Evolutionary conservation across 2,888 invertebrate species (phyloP), one percentile per base, ranked within the genome.

Genomic region (Euproctis similis): DNA sequence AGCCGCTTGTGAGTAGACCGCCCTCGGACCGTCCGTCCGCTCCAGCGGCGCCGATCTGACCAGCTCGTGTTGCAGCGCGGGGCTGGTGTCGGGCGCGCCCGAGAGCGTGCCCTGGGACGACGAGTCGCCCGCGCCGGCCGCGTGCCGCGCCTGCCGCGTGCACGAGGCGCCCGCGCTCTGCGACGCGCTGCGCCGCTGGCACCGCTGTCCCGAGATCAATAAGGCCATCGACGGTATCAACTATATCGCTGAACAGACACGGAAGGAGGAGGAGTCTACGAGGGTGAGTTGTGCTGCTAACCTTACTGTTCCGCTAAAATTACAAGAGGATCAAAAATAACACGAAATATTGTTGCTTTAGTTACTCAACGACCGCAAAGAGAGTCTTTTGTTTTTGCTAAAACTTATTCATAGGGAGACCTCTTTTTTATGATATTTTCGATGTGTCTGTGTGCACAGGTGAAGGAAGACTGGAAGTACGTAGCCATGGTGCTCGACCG

Each of bases 391-490:
- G n/a, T n/a, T n/a, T n/a, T n/a, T n/a, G n/a, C n/a, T n/a, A n/a
- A n/a, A n/a, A n/a, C n/a, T n/a, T n/a, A n/a, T n/a, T n/a, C n/a
- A n/a, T n/a, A n/a, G n/a, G n/a, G n/a, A n/a, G n/a, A n/a, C n/a
- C n/a, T n/a, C n/a, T n/a, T n/a, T n/a, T n/a, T n/a, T n/a, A n/a
- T n/a, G n/a, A n/a, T n/a, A n/a, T n/a, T n/a, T n/a, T n/a, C n/a
- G n/a, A n/a, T n/a, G n/a, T n/a, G n/a, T n/a, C n/a, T n/a, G n/a
- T n/a, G n/a, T 78, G 80, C 65, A 31, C 62, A 95, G 95, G 94
- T 95, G 51, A 95, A 95, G 82, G 96, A 97, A 86, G 97, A 98
- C 87, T 98, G 98, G 98, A 98, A 98, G 77, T 98, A 96, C 82
- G 97, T 98, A 52, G 97, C 97, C 42, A 96, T 97, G 95, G 97